phyloP scores from a whole-genome alignment of 2,888 invertebrate genomes.

The Sarcophaga carnaria region DNA sequence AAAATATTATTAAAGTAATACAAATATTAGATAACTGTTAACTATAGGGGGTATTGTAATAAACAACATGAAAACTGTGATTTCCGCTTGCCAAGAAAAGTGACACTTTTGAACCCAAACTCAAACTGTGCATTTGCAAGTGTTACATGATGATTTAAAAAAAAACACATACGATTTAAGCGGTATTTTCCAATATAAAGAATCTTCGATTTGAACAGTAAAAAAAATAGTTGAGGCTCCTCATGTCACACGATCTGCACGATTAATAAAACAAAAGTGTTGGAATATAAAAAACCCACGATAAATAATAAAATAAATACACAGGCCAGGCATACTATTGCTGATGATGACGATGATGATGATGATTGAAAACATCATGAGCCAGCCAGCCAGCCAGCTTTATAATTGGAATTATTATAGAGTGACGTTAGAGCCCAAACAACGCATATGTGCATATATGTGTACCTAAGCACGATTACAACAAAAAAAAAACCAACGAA shows the following conservation, averaged over 20 bases:
- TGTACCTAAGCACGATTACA: background rate
- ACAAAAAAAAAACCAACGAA: background rate
- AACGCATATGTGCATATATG: background rate
- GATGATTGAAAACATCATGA: slow-evolving; percentile 25
- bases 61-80: slow-evolving; percentile 4
- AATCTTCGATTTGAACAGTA: background rate
- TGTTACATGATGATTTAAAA: background rate
- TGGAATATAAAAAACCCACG: slow-evolving; percentile 53
- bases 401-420: background rate
- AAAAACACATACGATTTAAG: slow-evolving; percentile 9
- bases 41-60: background rate
- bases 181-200: background rate
- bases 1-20: background rate
- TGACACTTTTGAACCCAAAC: background rate
- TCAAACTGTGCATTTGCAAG: background rate
- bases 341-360: too few species aligned
- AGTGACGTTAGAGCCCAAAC: slow-evolving; percentile 32
- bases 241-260: slow-evolving; percentile 65
- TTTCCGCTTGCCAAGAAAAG: slow-evolving; percentile 16
- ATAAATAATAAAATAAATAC: slow-evolving; percentile 49
- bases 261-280: slow-evolving; percentile 53
- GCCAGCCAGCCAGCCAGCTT: background rate
- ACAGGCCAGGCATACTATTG: background rate
- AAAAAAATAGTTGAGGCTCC: slow-evolving; percentile 29
- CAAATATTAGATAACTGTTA: background rate